Evolutionary conservation across 2,888 invertebrate species (phyloP).

Genomic region (Rhingia campestris): DNA sequence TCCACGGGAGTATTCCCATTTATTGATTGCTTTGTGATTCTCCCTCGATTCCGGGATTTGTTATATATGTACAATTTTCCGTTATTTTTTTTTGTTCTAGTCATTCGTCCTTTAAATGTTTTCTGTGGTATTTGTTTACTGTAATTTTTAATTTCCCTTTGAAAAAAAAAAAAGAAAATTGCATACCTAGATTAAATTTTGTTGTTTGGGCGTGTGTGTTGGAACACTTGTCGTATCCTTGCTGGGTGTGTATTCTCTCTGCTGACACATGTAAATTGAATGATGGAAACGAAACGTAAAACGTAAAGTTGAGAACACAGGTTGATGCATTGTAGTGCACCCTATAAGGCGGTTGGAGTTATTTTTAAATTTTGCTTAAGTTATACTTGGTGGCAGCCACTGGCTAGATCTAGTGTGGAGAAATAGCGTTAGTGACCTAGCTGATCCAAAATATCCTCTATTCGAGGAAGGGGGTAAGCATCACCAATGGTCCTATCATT

Average conservation of each 20-base stretch:
- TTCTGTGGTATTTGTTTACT: slow-evolving; percentile 36
- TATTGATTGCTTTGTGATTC: slow-evolving; percentile 40
- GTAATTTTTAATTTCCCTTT: slow-evolving; percentile 51
- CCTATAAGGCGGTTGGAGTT: background rate
- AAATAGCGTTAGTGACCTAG: too few relatives aligned
- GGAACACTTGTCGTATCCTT: background rate
- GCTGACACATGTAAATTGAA: slow-evolving; percentile 1
- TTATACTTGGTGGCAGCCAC: too few relatives aligned
- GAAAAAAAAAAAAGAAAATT: slow-evolving; percentile 2
- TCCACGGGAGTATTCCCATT: slow-evolving; percentile 23
- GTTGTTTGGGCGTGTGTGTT: background rate
- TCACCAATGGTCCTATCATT: too few relatives aligned
- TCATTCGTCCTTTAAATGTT: slow-evolving; percentile 22
- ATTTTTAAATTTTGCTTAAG: too few relatives aligned
- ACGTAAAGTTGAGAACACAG: background rate
- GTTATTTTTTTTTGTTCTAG: background rate
- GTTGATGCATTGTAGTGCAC: background rate
- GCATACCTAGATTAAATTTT: background rate
- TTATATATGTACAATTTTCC: background rate
- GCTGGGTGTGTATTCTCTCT: background rate
- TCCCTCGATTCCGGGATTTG: slow-evolving; percentile 17
- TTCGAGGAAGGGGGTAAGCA: too few relatives aligned
- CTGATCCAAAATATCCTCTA: too few relatives aligned
- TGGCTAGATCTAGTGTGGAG: too few relatives aligned
- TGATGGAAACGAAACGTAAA: background rate